These are phyloP conservation scores for Microctonus aethiopoides DNA, from an alignment of 2,888 invertebrate species.

Conservation along the genomic window DNA sequence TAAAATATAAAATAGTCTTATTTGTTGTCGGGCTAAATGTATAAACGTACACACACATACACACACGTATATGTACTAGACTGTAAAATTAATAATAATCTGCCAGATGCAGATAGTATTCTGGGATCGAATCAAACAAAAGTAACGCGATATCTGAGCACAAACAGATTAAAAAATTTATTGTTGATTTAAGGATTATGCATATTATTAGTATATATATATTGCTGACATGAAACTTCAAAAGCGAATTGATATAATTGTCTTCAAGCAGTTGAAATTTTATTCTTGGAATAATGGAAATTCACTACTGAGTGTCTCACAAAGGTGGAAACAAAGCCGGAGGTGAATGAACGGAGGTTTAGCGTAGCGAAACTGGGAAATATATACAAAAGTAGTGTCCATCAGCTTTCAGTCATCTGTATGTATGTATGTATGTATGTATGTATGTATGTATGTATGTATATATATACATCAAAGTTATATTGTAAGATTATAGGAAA, in stretches of 20 bases:
- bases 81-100: background rate
- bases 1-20: background rate
- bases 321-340: slow-evolving; percentile 12
- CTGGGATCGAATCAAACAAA: too few relatives aligned
- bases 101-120: background rate
- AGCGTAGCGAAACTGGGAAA: slow-evolving; percentile 31
- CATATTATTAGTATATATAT: too few relatives aligned
- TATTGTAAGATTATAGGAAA: too few relatives aligned
- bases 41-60: too few relatives aligned
- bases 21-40: background rate
- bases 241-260: background rate
- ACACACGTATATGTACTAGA: too few relatives aligned
- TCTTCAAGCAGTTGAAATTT: background rate
- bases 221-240: background rate
- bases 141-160: too few relatives aligned
- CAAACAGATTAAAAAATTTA: too few relatives aligned
- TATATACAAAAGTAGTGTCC: slow-evolving; percentile 13
- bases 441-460: too few relatives aligned
- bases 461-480: too few relatives aligned
- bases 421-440: too few relatives aligned
- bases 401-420: background rate
- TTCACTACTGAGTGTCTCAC: slow-evolving; percentile 5
- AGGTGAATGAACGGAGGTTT: slow-evolving; percentile 34
- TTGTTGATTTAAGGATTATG: background rate
- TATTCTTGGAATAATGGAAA: background rate